Evolutionary conservation across 2,888 invertebrate genomes (phyloP).

Genomic region (Leptinotarsa tumamoca): DNA sequence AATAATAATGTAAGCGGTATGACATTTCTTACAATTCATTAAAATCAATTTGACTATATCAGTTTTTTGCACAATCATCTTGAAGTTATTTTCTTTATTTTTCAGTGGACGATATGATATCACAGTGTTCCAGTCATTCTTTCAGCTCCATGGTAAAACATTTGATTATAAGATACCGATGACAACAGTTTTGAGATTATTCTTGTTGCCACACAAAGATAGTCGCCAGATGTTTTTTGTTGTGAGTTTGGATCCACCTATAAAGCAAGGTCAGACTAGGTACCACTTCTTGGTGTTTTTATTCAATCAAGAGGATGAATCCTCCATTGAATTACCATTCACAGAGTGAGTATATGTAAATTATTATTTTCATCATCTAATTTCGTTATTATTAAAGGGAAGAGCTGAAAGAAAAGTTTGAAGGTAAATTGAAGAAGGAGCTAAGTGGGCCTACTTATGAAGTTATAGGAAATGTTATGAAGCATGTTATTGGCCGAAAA

Average conservation of each 20-base stretch:
- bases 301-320: constrained; percentile 95
- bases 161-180: constrained; percentile 99
- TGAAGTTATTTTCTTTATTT: constrained; percentile 65
- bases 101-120: constrained; percentile 96
- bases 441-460: constrained; percentile 94
- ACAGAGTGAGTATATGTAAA: constrained; percentile 78
- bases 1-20: no score
- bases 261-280: constrained; percentile 98
- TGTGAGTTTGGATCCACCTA: constrained; percentile 97
- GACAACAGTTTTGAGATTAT: constrained; percentile 94
- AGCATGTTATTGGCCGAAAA: constrained; percentile 92
- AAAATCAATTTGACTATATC: no score
- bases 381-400: constrained; percentile 69
- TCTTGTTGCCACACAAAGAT: constrained; percentile 96
- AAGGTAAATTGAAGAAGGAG: constrained; percentile 90
- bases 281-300: constrained; percentile 96
- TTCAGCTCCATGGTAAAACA: constrained; percentile 96
- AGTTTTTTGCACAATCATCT: no score
- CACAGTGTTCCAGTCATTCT: constrained; percentile 91
- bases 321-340: constrained; percentile 89
- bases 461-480: constrained; percentile 96
- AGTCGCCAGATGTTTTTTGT: constrained; percentile 99
- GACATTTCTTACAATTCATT: no score
- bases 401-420: constrained; percentile 93
- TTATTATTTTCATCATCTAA: constrained; percentile 24